Base-by-base conservation (phyloP, 2,888 invertebrate genomes). In the Chrysolina haemoptera region DNA sequence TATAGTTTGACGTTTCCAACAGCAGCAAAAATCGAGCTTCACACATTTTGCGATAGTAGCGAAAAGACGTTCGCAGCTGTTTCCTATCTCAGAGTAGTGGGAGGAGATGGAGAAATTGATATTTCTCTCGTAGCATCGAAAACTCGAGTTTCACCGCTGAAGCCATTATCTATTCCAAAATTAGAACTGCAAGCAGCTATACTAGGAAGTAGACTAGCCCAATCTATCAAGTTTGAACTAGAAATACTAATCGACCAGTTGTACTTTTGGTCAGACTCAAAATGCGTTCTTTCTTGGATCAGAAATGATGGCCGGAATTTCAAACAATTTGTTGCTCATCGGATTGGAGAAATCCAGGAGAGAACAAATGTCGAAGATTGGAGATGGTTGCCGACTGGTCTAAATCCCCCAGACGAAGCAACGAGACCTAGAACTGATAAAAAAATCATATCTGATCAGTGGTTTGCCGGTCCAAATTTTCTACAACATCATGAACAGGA, bases 291-390 rank as follows among this genome's bases (percentile, higher is more conserved):
- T 35, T 8, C 16, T 27, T 59, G 68, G 68, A 55, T n/a, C n/a
- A n/a, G n/a, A n/a, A n/a, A n/a, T n/a, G n/a, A n/a, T 20, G 27
- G 68, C 6, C n/a, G 55, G n/a, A 40, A 50, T 6, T 68, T 59
- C 16, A 35, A 68, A 68, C 68, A 55, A 55, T 68, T 55, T 35
- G 68, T 68, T 16, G 9, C 35, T 40, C 62, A 55, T 55, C 18
- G 55, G 14, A 16, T 50, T 16, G 50, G 43, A 10, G 43, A 43
- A 43, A 43, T 43, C 14, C 59, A 22, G n/a, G 59, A 59, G 9
- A 11, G 18, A 35, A 62, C 41, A 16, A 62, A 41, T 9, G 16
- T 16, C 3, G 40, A n/a, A 40, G 16, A 62, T 35, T 62, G 62
- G 35, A 35, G 14, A 35, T 62, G 35, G 62, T 35, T 62, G 12